A percentile compares a stretch with the other conserved stretches of the same genome.
Conservation (phyloP, 2,797 vertebrate species). For the Luscinia luscinia region DNA sequence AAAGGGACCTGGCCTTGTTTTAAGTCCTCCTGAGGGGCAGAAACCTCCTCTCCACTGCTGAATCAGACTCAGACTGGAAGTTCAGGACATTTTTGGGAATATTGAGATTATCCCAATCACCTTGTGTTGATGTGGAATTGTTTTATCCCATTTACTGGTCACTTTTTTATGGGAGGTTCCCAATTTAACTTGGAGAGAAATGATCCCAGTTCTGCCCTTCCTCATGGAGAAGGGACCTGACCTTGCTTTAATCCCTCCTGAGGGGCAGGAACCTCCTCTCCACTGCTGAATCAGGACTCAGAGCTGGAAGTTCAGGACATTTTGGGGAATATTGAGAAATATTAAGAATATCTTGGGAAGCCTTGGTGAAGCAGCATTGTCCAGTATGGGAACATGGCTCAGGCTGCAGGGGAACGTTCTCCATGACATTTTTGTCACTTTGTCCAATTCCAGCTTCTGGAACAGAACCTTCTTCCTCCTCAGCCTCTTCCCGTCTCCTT, state of each 20-base stretch:
- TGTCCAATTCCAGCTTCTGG: not conserved
- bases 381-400: accelerated
- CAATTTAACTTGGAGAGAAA: accelerated
- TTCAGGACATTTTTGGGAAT: too few relatives aligned
- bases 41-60: not conserved
- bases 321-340: not conserved
- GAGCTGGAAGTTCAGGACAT: not conserved
- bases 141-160: not conserved
- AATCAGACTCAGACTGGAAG: accelerated
- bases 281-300: accelerated
- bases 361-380: not conserved
- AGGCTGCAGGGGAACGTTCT: not conserved
- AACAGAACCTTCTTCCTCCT: not conserved
- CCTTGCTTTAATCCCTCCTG: not conserved
- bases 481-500: not conserved
- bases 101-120: not conserved
- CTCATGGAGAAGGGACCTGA: not conserved
- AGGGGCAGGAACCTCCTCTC: not conserved
- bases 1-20: too few relatives aligned
- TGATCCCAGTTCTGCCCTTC: accelerated
- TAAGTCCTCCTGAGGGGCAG: not conserved
- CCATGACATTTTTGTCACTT: accelerated
- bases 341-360: not conserved
- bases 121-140: not conserved
- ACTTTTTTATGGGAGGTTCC: not conserved